Conservation (phyloP, 2,113 vertebrate genomes). For the Orientallactaga bullata region DNA sequence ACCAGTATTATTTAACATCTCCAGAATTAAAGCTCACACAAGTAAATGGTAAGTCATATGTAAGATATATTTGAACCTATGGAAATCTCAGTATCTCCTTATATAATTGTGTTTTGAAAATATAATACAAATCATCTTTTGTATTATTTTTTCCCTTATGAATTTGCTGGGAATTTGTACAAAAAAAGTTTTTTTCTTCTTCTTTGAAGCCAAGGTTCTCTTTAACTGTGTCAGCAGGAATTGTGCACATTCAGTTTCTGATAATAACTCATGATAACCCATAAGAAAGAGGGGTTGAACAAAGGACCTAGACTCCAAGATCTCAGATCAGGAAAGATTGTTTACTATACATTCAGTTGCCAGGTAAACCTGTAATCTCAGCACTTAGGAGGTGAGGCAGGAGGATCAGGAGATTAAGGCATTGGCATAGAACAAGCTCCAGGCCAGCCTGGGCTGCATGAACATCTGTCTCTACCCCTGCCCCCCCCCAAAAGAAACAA, state of each 20-base stretch:
- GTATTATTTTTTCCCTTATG: slow-evolving; percentile 20
- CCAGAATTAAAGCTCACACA: slow-evolving; percentile 94
- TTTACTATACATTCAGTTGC: background rate
- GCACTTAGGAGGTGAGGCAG: background rate
- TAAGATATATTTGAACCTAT: slow-evolving; percentile 11
- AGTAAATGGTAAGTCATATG: slow-evolving; percentile 91
- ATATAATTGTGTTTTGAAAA: background rate
- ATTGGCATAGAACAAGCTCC: background rate
- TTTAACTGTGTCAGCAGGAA: background rate
- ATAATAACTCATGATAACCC: background rate
- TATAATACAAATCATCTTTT: background rate
- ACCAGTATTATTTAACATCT: slow-evolving; percentile 97
- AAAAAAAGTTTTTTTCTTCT: background rate
- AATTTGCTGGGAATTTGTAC: slow-evolving; percentile 7
- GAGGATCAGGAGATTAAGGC: no score
- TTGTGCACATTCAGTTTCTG: background rate
- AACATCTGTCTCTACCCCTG: no score
- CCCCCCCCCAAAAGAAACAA: no score
- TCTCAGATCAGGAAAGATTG: slow-evolving; percentile 17
- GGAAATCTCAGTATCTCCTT: background rate
- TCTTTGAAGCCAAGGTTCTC: slow-evolving; percentile 5
- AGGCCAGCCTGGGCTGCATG: background rate
- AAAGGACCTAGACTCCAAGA: background rate
- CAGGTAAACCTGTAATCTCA: background rate
- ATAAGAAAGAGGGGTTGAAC: background rate